phyloP scores from a whole-genome alignment of 2,888 invertebrate species.

The Sabellastarte sp. region DNA sequence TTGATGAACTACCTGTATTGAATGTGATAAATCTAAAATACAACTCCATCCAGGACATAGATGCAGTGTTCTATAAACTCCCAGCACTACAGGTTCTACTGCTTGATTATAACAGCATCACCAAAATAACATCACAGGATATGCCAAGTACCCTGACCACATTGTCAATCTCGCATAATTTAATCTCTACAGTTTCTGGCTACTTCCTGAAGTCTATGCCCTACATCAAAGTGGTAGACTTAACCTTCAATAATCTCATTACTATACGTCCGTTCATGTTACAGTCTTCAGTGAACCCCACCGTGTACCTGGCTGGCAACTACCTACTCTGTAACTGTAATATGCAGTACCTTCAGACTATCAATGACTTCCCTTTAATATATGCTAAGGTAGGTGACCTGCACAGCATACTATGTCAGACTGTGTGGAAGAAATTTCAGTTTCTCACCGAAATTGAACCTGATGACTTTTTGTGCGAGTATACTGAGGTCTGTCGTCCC shows the following conservation, averaged over 20 bases:
- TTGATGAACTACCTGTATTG: no score
- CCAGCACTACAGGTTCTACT: no score
- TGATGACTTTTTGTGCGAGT: not conserved
- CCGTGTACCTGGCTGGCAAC: not conserved
- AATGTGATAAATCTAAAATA: no score
- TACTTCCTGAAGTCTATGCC: not conserved
- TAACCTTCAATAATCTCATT: not conserved
- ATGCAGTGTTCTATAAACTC: no score
- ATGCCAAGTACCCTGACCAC: no score
- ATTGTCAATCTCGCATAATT: not conserved
- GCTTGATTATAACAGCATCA: no score
- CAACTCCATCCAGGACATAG: no score
- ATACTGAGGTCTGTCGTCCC: not conserved
- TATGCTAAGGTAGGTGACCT: not conserved
- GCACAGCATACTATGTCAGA: not conserved
- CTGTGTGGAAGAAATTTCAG: not conserved
- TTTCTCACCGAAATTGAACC: not conserved
- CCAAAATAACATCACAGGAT: no score
- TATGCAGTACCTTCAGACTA: not conserved
- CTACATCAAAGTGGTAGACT: not conserved
- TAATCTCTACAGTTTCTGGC: not conserved
- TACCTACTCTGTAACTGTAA: not conserved
- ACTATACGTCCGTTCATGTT: not conserved
- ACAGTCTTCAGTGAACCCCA: not conserved
- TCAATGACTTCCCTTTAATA: not conserved